Percentiles rank a stretch among this genome's conserved stretches.
Evolutionary conservation across 1,140 invertebrate genomes (phyloP).

Genomic region (Panulirus ornatus): DNA sequence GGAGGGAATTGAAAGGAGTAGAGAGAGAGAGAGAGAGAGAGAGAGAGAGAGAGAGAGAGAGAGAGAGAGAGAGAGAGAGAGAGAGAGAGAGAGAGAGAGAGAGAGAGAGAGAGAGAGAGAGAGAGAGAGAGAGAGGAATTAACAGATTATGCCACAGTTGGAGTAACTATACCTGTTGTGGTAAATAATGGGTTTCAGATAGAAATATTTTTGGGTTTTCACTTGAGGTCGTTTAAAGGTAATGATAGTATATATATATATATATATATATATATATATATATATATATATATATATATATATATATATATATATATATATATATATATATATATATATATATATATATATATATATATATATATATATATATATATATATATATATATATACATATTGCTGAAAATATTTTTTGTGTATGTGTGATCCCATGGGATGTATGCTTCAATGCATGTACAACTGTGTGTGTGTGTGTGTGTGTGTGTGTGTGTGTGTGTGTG

Average conservation of each 20-base stretch:
- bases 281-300: background rate
- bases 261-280: background rate
- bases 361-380: background rate
- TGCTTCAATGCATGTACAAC: background rate
- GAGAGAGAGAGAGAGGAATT: background rate
- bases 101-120: conserved; percentile 1
- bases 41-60: background rate
- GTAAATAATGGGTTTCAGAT: too few species aligned
- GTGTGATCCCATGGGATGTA: too few species aligned
- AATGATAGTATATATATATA: too few species aligned
- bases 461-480: background rate
- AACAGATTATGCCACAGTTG: background rate
- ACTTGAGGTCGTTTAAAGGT: too few species aligned
- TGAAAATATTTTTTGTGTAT: background rate
- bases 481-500: background rate
- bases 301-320: background rate
- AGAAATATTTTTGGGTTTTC: too few species aligned
- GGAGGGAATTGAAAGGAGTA: background rate
- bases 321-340: background rate
- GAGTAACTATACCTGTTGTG: too few species aligned
- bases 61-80: background rate
- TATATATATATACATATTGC: background rate
- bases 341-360: background rate
- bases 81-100: background rate
- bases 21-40: background rate